Conservation (phyloP, 1,140 invertebrate genomes). For the Scaptodrosophila lebanonensis region DNA sequence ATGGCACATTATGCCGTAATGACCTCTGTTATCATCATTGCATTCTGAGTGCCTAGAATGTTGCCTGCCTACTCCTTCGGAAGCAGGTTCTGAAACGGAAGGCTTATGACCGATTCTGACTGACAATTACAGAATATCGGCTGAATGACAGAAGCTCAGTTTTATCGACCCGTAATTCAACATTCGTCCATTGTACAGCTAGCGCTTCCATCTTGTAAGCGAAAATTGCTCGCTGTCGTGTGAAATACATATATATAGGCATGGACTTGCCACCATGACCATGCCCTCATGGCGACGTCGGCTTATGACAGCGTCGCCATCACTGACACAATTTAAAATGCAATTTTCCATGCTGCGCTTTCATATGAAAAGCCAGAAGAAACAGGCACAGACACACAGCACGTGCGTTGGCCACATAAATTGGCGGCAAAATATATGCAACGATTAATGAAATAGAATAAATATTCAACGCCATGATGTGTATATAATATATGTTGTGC, state of each 20-base stretch:
- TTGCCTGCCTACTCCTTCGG: too few relatives aligned
- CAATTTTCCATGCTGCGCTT: not conserved
- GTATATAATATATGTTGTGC: too few relatives aligned
- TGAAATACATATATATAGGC: slow-evolving; percentile 60
- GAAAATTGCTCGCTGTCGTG: slow-evolving; percentile 13
- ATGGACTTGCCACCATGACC: slow-evolving; percentile 31
- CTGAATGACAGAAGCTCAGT: too few relatives aligned
- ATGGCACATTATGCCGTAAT: too few relatives aligned
- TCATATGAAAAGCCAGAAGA: not conserved
- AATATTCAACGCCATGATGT: slow-evolving; percentile 34
- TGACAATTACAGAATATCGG: too few relatives aligned
- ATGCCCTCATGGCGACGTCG: slow-evolving; percentile 11
- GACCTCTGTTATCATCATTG: too few relatives aligned
- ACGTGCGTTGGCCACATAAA: slow-evolving; percentile 62
- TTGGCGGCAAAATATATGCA: slow-evolving; percentile 53
- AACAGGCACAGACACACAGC: slow-evolving; percentile 33
- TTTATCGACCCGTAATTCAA: not conserved
- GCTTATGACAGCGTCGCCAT: slow-evolving; percentile 17
- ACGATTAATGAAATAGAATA: slow-evolving; percentile 63
- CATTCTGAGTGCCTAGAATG: too few relatives aligned
- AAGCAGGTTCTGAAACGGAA: too few relatives aligned
- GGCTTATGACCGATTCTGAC: too few relatives aligned
- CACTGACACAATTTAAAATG: slow-evolving; percentile 60
- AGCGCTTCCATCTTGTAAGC: slow-evolving; percentile 21
- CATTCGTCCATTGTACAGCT: slow-evolving; percentile 30